A percentile compares a stretch with the other conserved stretches of the same genome.
phyloP scores from a whole-genome alignment of 2,888 invertebrate species.

The Aspidiotus destructor region DNA sequence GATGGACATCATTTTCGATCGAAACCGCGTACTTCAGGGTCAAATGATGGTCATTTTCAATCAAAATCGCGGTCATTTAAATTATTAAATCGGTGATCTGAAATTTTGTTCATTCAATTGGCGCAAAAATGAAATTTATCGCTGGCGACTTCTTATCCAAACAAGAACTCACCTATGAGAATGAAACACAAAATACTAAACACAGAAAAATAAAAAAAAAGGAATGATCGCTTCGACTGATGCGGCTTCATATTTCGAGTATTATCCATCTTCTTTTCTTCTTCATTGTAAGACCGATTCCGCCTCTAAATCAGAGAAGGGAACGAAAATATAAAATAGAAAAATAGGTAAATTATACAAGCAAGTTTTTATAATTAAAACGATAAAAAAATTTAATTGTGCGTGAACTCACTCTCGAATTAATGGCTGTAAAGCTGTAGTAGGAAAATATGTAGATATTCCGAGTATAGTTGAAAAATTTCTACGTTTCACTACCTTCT shows the following conservation, averaged over 20 bases:
- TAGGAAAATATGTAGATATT: too few species aligned
- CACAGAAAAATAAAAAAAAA: slow-evolving; percentile 7
- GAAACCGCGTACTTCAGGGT: too few species aligned
- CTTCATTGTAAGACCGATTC: slow-evolving; percentile 11
- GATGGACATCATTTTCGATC: too few species aligned
- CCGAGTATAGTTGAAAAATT: too few species aligned
- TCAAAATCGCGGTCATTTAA: too few species aligned
- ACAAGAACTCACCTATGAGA: background rate
- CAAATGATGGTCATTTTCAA: too few species aligned
- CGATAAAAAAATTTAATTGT: background rate
- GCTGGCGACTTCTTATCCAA: too few species aligned
- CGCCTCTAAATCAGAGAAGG: background rate
- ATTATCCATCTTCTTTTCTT: slow-evolving; percentile 17
- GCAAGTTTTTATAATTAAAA: background rate
- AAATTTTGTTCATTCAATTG: too few species aligned
- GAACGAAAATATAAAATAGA: background rate
- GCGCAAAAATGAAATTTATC: too few species aligned
- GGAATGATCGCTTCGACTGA: background rate
- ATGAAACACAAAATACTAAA: slow-evolving; percentile 17
- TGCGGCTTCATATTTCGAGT: background rate
- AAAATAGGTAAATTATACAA: background rate
- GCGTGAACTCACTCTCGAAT: background rate
- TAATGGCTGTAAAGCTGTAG: too few species aligned
- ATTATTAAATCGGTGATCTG: too few species aligned
- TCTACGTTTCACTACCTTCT: too few species aligned